Evolutionary conservation across 2,888 invertebrate species (phyloP), one percentile per base, ranked within the genome.

Genomic region (Apotomis betuletana): DNA sequence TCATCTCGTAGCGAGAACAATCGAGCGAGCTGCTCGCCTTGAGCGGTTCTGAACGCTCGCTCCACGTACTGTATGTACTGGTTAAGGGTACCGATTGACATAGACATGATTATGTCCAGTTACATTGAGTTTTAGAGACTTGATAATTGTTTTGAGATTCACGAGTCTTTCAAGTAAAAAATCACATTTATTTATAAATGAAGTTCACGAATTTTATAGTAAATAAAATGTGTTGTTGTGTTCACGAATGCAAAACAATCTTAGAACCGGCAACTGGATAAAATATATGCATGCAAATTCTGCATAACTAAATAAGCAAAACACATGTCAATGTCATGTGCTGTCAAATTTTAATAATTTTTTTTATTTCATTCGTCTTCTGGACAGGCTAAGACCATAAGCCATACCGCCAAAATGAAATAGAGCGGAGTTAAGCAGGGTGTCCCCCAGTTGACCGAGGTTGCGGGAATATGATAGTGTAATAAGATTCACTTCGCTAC

Each of bases 1-100:
- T 95, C 94, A 82, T 96, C 94, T 54, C 94, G 90, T 12, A 95
- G 84, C 0, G 95, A 95, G 3, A 95, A 78, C 67, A 94, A 91
- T 44, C 87, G 87, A 0, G 94, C 94, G 67, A 95, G 84, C 63
- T 90, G 86, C 8, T 90, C 84, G 2, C 95, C 95, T 85, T 95
- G 94, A 73, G 91, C 92, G 4, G 90, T 90, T 44, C 93, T 87
- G 91, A 94, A 95, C 46, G 92, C 86, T 64, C 93, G 85, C 67
- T 94, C 93, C 3, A 95, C 83, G 76, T 85, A 82, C 65, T 91
- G 79, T 46, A 77, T 75, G 75, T 92, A 92, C 76, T 92, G 91
- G 76, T 87, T 88, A 12, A 92, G 76, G 13, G 86, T 86, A 12
- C 87, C 83, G 73, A 81, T 81, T 4, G 85, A 75, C 83, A 88